Conservation (phyloP, 1,140 invertebrate genomes). For the Cylas formicarius region DNA sequence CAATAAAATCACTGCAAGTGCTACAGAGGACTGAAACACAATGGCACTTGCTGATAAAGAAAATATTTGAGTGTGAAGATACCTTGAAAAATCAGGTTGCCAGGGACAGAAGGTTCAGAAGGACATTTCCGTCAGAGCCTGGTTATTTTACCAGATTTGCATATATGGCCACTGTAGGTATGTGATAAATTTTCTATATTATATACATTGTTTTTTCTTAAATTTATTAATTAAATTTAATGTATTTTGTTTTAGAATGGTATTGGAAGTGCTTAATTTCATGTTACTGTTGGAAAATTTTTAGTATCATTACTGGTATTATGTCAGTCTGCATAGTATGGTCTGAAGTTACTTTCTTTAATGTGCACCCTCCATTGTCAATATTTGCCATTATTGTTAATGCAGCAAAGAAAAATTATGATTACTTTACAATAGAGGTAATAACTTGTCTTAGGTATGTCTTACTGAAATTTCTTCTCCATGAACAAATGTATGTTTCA, state of each 20-base stretch:
- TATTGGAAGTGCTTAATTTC: constrained; percentile 86
- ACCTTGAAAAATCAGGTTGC: constrained; percentile 71
- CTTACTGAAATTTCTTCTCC: constrained; percentile 5
- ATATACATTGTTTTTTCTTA: neutral
- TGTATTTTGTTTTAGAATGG: constrained; percentile 66
- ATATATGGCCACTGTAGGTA: constrained; percentile 62
- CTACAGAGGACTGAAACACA: constrained; percentile 85
- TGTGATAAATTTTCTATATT: constrained; percentile 14
- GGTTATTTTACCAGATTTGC: constrained; percentile 50
- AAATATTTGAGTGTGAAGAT: constrained; percentile 80
- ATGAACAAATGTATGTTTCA: constrained; percentile 40
- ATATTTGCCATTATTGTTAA: constrained; percentile 91
- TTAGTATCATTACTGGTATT: constrained; percentile 66
- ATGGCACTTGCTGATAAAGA: constrained; percentile 80
- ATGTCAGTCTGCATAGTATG: constrained; percentile 90
- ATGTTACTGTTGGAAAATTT: constrained; percentile 63
- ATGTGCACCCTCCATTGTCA: constrained; percentile 81
- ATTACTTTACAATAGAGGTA: constrained; percentile 95
- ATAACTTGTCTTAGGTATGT: constrained; percentile 21
- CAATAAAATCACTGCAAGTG: constrained; percentile 82
- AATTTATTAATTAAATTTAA: constrained; percentile 5
- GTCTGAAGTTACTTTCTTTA: constrained; percentile 98
- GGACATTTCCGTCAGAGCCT: constrained; percentile 59
- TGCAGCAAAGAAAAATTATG: constrained; percentile 70
- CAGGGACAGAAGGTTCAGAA: constrained; percentile 68